Evolutionary conservation across 2,113 vertebrate species (phyloP), one percentile per base, ranked within the genome.

Genomic region (Phrynosoma platyrhinos): DNA sequence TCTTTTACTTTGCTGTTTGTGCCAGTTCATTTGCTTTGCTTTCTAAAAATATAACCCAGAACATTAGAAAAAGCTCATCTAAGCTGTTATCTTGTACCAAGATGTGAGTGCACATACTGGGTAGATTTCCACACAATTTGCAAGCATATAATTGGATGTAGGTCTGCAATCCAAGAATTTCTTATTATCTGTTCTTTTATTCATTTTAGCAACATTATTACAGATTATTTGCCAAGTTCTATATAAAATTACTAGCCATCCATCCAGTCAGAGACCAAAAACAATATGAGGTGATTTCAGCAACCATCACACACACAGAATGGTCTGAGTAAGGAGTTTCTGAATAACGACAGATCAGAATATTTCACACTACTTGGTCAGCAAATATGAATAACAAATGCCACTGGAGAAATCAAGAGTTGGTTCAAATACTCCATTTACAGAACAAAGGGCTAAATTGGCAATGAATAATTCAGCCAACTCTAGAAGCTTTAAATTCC

Each of bases 401-500:
- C 55, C 42, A 75, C 85, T 86, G 84, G 75, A 84, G 40, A 92
- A 75, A 83, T 91, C 85, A 88, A 88, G 25, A 75, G 55, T 82
- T 89, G 87, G 87, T 88, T 86, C 91, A 94, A 2, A 92, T 77
- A 6, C 30, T 69, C 81, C 76, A 89, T 90, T 90, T 92, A 78
- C 40, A 91, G 89, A 92, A 92, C 55, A 9, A 90, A 85, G 69
- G 40, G 30, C n/a, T 89, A 81, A 91, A 88, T 83, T 72, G 23
- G 89, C 83, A 89, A 68, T 85, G 77, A 76, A 81, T 81, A 75
- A 89, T 76, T 62, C 91, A 82, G 62, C 3, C 84, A 89, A 89
- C 32, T 92, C 85, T 89, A 95, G 88, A 93, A 94, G 74, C 68
- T 75, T 87, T 75, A 74, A 81, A 87, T 82, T 87, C 84, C 86